Base-by-base conservation (phyloP, 2,113 vertebrate species). In the Pagrus major region DNA sequence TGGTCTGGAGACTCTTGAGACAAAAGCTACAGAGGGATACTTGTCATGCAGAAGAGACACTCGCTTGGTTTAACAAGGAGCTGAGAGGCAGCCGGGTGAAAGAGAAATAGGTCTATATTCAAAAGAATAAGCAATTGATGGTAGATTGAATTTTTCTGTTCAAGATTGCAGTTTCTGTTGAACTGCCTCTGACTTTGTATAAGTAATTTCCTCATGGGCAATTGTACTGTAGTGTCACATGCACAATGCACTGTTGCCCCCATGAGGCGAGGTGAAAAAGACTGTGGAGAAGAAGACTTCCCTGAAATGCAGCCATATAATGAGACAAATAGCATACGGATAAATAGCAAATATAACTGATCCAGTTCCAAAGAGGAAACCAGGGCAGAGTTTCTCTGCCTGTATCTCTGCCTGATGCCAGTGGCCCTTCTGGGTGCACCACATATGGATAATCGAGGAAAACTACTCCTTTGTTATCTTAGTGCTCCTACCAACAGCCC, bases 1-100 rank as follows among this genome's bases (percentile, higher is more conserved):
- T 64, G 69, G 83, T 82, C 77, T 72, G 65, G 39, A 87, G 80
- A 84, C 86, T 89, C 89, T 76, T 55, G 88, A 90, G 90, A 93
- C 89, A 84, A 88, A 86, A 82, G 86, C 86, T 88, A 58, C 78
- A 73, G 77, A 84, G 54, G 72, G 68, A 88, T 81, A 90, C 83
- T 92, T 92, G 90, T 88, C 87, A 91, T 92, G 88, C 90, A 89
- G 83, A 81, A 55, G 80, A 81, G 86, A 77, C 64, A 25, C 76
- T 73, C 52, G 23, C 75, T 64, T 66, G 78, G 80, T 84, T 86
- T 88, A 79, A 87, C 80, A 83, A 77, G 61, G 71, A 88, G 67
- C 68, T 60, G 66, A 78, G 72, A 83, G 72, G 72, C 70, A 85
- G 67, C 12, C 3, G 68, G 35, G 35, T 58, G 86, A 85, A 39